Evolutionary conservation across 2,113 vertebrate species (phyloP), one percentile per base, ranked within the genome.

Genomic region (Acanthochromis polyacanthus): DNA sequence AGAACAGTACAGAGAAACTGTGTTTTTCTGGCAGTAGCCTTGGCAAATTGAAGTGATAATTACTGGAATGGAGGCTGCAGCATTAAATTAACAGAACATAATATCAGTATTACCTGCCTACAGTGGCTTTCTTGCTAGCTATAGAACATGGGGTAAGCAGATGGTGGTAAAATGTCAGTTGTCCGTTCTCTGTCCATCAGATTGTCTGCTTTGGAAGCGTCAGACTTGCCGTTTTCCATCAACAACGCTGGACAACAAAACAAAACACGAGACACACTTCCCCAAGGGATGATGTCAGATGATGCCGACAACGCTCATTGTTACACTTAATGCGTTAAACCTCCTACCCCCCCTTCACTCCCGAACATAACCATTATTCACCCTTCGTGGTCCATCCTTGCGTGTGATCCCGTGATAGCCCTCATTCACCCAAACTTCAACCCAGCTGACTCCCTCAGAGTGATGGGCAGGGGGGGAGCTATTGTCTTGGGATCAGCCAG

Each of bases 381-480:
- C 32, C 56, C n/a, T 63, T 78, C 40, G 12, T 38, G 74, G 43
- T 65, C 71, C 59, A 83, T 67, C 78, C 56, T 78, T 74, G 81
- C 72, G 23, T 78, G 83, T 40, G 36, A 59, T 65, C 50, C 58
- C 15, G 56, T 76, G 78, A 81, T 88, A 71, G 87, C 69, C 69
- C n/a, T 78, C 76, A 87, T 89, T 88, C 90, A 82, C 56, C 30
- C 61, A 53, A 69, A 76, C 87, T 82, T 85, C 68, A 56, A 48
- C 79, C 83, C 83, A 79, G 81, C 86, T 88, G 86, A 89, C 81
- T 83, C 87, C 78, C 73, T 58, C 45, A 52, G 53, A 64, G 48
- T 61, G 88, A 88, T 62, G 68, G 79, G 79, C 56, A 61, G 72
- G 50, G 77, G 46, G 56, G 46, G 59, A 8, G 43, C 65, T 69